Conservation (phyloP, 2,797 vertebrate genomes). For the Aeoliscus strigatus region DNA sequence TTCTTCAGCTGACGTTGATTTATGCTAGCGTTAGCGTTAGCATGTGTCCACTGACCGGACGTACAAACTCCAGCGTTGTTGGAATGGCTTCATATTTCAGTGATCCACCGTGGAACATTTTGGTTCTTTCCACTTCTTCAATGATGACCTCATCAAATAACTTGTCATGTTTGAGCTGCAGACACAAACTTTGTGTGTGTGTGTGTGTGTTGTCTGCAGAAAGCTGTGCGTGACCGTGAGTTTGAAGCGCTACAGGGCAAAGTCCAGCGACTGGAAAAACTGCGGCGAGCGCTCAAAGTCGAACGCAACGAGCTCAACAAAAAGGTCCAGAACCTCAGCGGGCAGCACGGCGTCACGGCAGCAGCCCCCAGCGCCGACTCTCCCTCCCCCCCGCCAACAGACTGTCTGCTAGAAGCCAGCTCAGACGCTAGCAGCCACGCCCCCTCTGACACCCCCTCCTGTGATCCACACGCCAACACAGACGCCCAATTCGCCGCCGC, state of each 20-base stretch:
- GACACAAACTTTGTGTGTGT: background rate
- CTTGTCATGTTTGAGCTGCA: too few species aligned
- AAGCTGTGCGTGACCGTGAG: constrained; percentile 89
- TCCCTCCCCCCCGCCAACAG: constrained; percentile 59
- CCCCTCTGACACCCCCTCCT: constrained; percentile 19
- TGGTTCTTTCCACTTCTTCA: too few species aligned
- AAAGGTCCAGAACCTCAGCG: constrained; percentile 87
- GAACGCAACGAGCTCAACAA: constrained; percentile 97
- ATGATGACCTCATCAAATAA: too few species aligned
- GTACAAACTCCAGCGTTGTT: too few species aligned
- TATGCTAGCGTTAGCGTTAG: too few species aligned
- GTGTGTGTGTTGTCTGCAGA: constrained; percentile 71
- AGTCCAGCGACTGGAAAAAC: constrained; percentile 91
- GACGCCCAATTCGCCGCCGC: constrained; percentile 24
- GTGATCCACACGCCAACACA: constrained; percentile 44
- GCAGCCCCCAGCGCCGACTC: constrained; percentile 49
- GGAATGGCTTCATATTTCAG: too few species aligned
- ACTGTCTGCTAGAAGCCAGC: constrained; percentile 39
- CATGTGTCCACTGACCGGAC: too few species aligned
- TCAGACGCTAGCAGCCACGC: constrained; percentile 14
- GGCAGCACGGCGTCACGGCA: constrained; percentile 30
- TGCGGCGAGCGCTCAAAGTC: constrained; percentile 90
- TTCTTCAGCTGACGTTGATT: too few species aligned
- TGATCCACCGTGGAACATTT: too few species aligned
- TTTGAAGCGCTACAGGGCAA: constrained; percentile 92